These are phyloP conservation scores for Brachymystax lenok DNA, from an alignment of 2,797 vertebrate genomes.

Conservation along the genomic window DNA sequence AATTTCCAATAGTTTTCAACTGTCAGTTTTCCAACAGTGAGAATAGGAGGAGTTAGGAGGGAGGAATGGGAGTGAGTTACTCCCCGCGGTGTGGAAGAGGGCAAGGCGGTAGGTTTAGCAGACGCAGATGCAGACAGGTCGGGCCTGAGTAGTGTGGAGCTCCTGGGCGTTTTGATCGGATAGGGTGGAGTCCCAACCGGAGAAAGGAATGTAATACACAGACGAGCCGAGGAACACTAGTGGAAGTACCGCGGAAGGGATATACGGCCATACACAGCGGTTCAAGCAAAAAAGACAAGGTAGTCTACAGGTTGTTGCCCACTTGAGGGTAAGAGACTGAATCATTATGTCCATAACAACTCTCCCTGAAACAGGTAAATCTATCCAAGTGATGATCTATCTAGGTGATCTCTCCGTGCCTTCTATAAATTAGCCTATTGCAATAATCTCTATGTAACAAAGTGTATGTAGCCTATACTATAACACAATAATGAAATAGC, in stretches of 20 bases:
- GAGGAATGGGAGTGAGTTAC: conserved; percentile 27
- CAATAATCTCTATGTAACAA: background rate
- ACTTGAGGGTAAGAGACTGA: background rate
- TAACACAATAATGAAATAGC: background rate
- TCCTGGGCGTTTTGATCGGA: background rate
- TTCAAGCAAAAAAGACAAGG: background rate
- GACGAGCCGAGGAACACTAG: background rate
- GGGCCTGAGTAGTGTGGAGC: conserved; percentile 32
- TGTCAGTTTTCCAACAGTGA: conserved; percentile 11
- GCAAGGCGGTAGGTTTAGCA: conserved; percentile 15
- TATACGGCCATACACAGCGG: background rate
- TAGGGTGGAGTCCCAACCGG: background rate
- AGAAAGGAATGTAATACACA: conserved; percentile 1
- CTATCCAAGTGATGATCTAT: background rate
- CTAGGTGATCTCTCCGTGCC: background rate
- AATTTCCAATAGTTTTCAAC: conserved; percentile 45
- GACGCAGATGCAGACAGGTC: conserved; percentile 24
- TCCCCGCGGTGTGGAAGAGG: conserved; percentile 13
- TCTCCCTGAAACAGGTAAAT: background rate
- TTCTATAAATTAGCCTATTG: background rate
- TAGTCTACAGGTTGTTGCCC: background rate
- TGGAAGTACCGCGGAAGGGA: background rate
- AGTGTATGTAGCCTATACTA: background rate
- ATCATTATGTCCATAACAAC: background rate
- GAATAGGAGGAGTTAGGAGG: conserved; percentile 67